A percentile compares a stretch with the other conserved stretches of the same genome.
Evolutionary conservation across 1,140 invertebrate species (phyloP).

Genomic region (Elymnias hypermnestra): DNA sequence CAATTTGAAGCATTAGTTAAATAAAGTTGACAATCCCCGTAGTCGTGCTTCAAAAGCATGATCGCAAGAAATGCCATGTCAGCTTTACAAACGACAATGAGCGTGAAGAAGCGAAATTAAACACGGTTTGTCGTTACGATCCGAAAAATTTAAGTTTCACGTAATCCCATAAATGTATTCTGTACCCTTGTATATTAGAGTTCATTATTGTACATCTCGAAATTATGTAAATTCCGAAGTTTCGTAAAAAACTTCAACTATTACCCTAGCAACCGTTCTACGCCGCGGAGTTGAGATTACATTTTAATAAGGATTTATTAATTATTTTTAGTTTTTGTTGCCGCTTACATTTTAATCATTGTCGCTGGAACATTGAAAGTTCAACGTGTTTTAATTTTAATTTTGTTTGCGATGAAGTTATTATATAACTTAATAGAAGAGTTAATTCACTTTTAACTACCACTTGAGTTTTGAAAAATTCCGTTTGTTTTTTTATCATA

Average conservation of each 20-base stretch:
- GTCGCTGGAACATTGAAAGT: no score
- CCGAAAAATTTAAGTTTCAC: not conserved
- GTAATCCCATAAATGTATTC: not conserved
- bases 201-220: not conserved
- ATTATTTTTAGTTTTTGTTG: not conserved
- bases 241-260: not conserved
- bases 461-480: no score
- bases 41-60: no score
- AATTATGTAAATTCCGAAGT: not conserved
- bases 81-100: conserved; percentile 33
- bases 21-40: no score
- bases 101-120: conserved; percentile 30
- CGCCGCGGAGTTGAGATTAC: not conserved
- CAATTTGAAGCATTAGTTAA: no score
- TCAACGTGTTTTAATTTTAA: not conserved
- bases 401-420: no score
- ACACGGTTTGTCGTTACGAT: conserved; percentile 11
- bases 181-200: not conserved
- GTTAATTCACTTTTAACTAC: no score
- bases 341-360: not conserved
- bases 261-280: not conserved
- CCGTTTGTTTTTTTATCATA: no score
- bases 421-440: no score
- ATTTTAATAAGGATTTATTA: not conserved
- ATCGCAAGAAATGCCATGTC: conserved; percentile 24